phyloP scores from a whole-genome alignment of 2,888 invertebrate species.

The Orchesellides sinensis region DNA sequence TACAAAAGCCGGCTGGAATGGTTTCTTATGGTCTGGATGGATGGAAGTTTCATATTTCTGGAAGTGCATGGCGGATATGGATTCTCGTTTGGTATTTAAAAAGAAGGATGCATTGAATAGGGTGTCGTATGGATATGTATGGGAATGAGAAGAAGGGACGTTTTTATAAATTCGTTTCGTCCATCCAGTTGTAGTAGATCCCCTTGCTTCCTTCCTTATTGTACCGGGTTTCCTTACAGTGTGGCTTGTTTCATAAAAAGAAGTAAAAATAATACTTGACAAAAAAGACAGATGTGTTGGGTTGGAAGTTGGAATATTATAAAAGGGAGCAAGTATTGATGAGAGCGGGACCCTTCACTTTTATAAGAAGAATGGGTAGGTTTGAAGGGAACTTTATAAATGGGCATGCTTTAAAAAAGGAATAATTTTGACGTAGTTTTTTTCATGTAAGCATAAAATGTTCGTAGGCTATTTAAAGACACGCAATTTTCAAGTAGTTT shows the following conservation, averaged over 20 bases:
- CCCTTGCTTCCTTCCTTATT: not conserved
- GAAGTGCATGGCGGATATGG: constrained; percentile 22
- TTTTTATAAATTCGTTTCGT: not conserved
- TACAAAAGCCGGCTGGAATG: constrained; percentile 28
- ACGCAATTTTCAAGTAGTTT: too few relatives aligned
- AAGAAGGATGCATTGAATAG: not conserved
- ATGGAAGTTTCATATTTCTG: constrained; percentile 54
- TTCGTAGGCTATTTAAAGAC: not conserved
- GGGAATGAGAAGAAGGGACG: not conserved
- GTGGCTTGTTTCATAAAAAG: not conserved
- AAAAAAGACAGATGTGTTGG: not conserved
- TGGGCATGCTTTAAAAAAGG: too few relatives aligned
- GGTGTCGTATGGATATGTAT: not conserved
- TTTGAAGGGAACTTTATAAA: not conserved
- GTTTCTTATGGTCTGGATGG: constrained; percentile 4
- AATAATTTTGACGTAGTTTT: not conserved
- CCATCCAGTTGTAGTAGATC: not conserved
- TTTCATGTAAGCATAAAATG: not conserved
- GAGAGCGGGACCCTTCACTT: too few relatives aligned
- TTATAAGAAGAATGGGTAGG: too few relatives aligned
- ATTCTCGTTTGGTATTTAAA: not conserved
- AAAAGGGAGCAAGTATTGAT: too few relatives aligned
- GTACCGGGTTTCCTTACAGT: too few relatives aligned
- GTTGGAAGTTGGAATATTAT: too few relatives aligned
- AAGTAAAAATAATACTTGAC: not conserved